Evolutionary conservation across 92 coral and sea anemone species (phyloP).

Genomic region (Siderastrea radians): DNA sequence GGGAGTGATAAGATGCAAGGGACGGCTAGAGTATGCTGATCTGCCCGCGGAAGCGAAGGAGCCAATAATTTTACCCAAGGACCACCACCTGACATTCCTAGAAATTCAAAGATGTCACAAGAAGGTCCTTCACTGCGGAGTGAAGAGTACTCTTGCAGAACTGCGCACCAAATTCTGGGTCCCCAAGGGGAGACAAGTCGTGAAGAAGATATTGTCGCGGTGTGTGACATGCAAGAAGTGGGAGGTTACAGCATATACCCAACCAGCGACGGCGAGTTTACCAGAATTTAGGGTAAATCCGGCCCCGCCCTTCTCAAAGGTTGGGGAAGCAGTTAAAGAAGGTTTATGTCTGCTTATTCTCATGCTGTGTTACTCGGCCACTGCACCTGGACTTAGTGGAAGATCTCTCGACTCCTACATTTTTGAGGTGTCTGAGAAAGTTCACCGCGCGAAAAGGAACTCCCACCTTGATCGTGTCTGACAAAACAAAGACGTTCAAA

Average conservation of each 20-base stretch:
- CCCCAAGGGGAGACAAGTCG: too few species aligned
- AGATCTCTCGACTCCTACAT: constrained; percentile 5
- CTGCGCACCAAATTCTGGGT: too few species aligned
- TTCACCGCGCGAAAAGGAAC: not conserved
- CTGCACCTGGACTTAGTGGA: constrained; percentile 13
- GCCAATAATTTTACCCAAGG: too few species aligned
- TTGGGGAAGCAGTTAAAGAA: not conserved
- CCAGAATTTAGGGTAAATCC: constrained; percentile 1
- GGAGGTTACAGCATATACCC: not conserved
- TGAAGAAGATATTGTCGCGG: not conserved
- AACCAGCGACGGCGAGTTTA: not conserved
- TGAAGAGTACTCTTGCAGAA: too few species aligned
- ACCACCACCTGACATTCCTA: too few species aligned
- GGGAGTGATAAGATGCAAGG: too few species aligned
- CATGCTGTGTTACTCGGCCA: not conserved
- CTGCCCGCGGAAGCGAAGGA: too few species aligned
- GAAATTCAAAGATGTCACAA: too few species aligned
- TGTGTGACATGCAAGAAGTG: constrained; percentile 7
- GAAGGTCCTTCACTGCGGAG: too few species aligned
- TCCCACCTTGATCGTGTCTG: not conserved
- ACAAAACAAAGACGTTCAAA: not conserved
- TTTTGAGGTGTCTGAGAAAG: constrained; percentile 6
- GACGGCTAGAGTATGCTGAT: too few species aligned
- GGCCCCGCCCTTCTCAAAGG: not conserved
- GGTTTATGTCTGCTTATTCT: not conserved